Evolutionary conservation across 1,140 invertebrate genomes (phyloP).

Genomic region (Micrasema minimum): DNA sequence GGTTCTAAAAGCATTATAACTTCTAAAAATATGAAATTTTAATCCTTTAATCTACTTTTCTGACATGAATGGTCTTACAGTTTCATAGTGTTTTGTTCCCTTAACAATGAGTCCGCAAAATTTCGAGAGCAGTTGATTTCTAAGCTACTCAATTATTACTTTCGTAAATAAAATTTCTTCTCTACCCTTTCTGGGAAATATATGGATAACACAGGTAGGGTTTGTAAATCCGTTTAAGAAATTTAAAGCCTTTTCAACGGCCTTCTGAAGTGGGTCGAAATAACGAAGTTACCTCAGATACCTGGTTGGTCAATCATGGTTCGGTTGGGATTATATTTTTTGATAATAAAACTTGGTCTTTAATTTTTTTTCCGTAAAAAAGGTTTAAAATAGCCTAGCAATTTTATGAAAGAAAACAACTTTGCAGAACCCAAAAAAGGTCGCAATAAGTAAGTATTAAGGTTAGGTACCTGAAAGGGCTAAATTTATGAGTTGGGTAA

Average conservation of each 20-base stretch:
- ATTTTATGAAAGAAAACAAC: no score
- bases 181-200: constrained; percentile 25
- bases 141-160: constrained; percentile 30
- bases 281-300: constrained; percentile 29
- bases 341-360: no score
- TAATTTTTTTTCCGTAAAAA: no score
- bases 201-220: constrained; percentile 38
- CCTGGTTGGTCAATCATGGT: no score
- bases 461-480: no score
- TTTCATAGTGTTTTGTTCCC: constrained; percentile 1
- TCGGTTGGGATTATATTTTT: no score
- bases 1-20: no score
- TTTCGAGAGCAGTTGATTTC: constrained; percentile 13
- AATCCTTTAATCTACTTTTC: constrained; percentile 19
- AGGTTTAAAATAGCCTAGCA: no score
- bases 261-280: constrained; percentile 33
- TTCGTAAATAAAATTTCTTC: constrained; percentile 36
- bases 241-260: constrained; percentile 37
- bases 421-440: no score
- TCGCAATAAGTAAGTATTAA: no score
- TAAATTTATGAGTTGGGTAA: no score
- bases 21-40: constrained; percentile 14
- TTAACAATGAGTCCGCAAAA: constrained; percentile 17
- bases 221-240: constrained; percentile 38
- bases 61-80: background rate